Conservation (phyloP, 1,140 invertebrate species). For the Hestina assimilis region DNA sequence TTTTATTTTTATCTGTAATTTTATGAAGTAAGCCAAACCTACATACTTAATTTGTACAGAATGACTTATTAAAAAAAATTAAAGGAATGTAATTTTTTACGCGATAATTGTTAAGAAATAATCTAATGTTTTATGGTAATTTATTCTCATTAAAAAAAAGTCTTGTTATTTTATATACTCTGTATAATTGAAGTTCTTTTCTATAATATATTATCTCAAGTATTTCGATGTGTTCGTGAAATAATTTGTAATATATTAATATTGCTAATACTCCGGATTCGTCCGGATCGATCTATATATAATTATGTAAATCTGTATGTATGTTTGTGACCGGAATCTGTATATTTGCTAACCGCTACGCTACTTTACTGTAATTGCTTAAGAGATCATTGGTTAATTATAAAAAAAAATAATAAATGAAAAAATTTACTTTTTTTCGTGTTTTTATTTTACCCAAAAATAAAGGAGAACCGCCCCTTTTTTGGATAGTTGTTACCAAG, state of each 20-base stretch:
- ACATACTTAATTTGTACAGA: slow-evolving; percentile 32
- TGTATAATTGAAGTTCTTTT: too few species aligned
- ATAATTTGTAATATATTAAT: slow-evolving; percentile 35
- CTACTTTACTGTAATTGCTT: slow-evolving; percentile 41
- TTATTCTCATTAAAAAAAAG: slow-evolving; percentile 2
- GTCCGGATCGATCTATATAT: slow-evolving; percentile 7
- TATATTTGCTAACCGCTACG: slow-evolving; percentile 41
- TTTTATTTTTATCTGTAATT: too few species aligned
- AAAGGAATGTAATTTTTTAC: slow-evolving; percentile 44
- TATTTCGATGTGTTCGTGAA: slow-evolving; percentile 38
- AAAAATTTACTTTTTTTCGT: slow-evolving; percentile 20
- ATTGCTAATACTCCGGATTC: slow-evolving; percentile 20
- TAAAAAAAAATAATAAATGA: slow-evolving; percentile 38
- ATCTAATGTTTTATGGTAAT: too few species aligned
- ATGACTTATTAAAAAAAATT: slow-evolving; percentile 34
- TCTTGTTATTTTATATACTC: too few species aligned
- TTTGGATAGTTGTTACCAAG: too few species aligned
- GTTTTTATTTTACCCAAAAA: slow-evolving; percentile 2
- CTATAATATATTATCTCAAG: too few species aligned
- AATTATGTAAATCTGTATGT: slow-evolving; percentile 17
- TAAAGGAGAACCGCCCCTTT: background rate
- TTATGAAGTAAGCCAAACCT: too few species aligned
- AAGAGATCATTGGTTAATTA: slow-evolving; percentile 44
- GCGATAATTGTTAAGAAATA: slow-evolving; percentile 39
- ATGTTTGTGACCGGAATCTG: slow-evolving; percentile 23